Conservation (phyloP, 2,113 vertebrate genomes). For the Corydoras sp. region DNA sequence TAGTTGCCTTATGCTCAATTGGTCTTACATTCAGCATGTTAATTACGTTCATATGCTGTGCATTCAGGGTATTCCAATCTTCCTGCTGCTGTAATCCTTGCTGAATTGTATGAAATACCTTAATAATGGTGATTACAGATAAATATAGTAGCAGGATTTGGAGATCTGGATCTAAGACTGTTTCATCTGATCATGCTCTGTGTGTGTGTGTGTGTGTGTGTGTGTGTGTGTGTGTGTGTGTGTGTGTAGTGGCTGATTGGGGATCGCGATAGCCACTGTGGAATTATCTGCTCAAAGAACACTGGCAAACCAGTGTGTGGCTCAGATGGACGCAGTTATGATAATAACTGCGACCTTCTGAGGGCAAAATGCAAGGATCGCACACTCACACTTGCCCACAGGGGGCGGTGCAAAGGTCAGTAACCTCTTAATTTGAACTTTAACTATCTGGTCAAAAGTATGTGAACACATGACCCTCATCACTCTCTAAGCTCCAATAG, state of each 20-base stretch:
- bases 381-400: conserved; percentile 70
- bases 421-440: background rate
- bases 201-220: no score
- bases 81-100: background rate
- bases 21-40: background rate
- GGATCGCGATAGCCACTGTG: conserved; percentile 81
- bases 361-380: conserved; percentile 88
- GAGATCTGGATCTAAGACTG: background rate
- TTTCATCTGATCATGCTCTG: no score
- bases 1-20: background rate
- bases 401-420: conserved; percentile 89
- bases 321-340: conserved; percentile 86
- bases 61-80: no score
- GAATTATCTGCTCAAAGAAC: conserved; percentile 77
- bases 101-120: background rate
- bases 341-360: conserved; percentile 91
- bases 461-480: no score
- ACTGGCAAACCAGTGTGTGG: conserved; percentile 86
- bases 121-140: background rate
- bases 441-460: background rate
- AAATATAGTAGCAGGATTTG: background rate
- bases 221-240: no score
- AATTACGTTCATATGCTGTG: no score
- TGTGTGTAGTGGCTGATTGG: conserved; percentile 86
- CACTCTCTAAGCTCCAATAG: no score